A percentile compares a stretch with the other conserved stretches of the same genome.
phyloP scores from a whole-genome alignment of 2,888 invertebrate species.

The Actias luna region DNA sequence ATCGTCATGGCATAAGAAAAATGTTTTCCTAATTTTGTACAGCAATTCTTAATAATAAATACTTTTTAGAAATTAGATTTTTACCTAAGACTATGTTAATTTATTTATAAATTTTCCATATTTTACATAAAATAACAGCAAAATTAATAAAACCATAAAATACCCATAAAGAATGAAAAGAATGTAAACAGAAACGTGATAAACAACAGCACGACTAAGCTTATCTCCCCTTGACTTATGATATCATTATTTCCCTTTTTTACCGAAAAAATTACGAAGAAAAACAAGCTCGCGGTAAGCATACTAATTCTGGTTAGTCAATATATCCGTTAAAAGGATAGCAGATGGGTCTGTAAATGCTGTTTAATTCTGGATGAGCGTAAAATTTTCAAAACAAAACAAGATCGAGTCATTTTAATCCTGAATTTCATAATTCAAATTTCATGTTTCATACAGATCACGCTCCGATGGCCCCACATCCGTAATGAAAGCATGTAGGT shows the following conservation, averaged over 20 bases:
- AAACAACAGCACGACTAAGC: slow-evolving; percentile 66
- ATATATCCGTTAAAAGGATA: slow-evolving; percentile 65
- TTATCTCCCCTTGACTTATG: slow-evolving; percentile 76
- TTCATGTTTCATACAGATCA: slow-evolving; percentile 66
- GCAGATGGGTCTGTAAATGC: slow-evolving; percentile 38
- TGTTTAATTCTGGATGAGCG: slow-evolving; percentile 48
- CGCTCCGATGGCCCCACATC: slow-evolving; percentile 70
- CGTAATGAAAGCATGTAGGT: slow-evolving; percentile 73
- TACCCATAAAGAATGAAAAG: slow-evolving; percentile 42
- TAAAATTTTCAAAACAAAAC: slow-evolving; percentile 65
- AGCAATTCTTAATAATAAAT: too few species aligned
- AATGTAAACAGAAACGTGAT: slow-evolving; percentile 65
- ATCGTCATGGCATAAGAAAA: too few species aligned
- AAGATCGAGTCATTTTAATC: slow-evolving; percentile 64
- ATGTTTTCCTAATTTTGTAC: too few species aligned
- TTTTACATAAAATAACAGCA: slow-evolving; percentile 15
- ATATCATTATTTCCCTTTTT: slow-evolving; percentile 78
- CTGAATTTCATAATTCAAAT: slow-evolving; percentile 77
- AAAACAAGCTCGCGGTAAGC: slow-evolving; percentile 65
- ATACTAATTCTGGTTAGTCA: slow-evolving; percentile 75
- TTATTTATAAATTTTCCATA: too few species aligned
- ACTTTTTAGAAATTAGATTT: too few species aligned
- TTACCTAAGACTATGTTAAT: too few species aligned
- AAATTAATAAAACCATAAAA: slow-evolving; percentile 54
- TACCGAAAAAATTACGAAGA: slow-evolving; percentile 63